phyloP scores from a whole-genome alignment of 2,113 vertebrate species.

The Hucho hucho region DNA sequence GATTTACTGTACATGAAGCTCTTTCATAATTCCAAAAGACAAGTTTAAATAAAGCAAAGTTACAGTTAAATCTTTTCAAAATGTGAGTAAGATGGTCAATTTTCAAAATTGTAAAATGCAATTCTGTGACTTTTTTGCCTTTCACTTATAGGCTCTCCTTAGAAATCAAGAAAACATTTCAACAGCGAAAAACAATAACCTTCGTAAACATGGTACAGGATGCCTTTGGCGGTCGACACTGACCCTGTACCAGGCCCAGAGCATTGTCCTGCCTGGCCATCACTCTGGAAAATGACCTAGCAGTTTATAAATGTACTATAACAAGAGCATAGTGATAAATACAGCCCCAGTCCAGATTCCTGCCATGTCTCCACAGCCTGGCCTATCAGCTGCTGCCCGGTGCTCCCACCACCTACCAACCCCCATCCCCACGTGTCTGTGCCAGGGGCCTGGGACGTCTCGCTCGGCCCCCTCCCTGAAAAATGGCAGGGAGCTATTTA shows the following conservation, averaged over 20 bases:
- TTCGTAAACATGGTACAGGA: not conserved
- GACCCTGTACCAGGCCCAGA: constrained; percentile 5
- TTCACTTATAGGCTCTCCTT: not conserved
- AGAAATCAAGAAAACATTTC: not conserved
- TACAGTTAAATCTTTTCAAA: not conserved
- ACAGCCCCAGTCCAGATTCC: constrained; percentile 15
- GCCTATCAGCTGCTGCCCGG: constrained; percentile 19
- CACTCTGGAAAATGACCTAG: constrained; percentile 26
- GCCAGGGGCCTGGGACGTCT: not conserved
- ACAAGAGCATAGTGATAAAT: constrained; percentile 16
- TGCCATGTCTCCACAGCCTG: constrained; percentile 4
- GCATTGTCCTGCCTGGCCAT: constrained; percentile 18
- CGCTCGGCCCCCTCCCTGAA: not conserved
- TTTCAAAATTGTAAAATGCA: not conserved
- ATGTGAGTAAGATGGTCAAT: not conserved
- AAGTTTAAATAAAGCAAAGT: not conserved
- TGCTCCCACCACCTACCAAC: not conserved
- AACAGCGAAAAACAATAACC: not conserved
- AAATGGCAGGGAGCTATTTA: constrained; percentile 40
- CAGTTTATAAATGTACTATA: constrained; percentile 21
- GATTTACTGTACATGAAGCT: not conserved
- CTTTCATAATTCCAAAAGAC: not conserved
- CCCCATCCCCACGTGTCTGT: not conserved
- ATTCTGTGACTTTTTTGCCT: too few relatives aligned
- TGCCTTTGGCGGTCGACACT: not conserved